Percentiles rank a stretch among this genome's conserved stretches.
Conservation (phyloP, 2,888 invertebrate genomes). For the Drosophila peninsularis region DNA sequence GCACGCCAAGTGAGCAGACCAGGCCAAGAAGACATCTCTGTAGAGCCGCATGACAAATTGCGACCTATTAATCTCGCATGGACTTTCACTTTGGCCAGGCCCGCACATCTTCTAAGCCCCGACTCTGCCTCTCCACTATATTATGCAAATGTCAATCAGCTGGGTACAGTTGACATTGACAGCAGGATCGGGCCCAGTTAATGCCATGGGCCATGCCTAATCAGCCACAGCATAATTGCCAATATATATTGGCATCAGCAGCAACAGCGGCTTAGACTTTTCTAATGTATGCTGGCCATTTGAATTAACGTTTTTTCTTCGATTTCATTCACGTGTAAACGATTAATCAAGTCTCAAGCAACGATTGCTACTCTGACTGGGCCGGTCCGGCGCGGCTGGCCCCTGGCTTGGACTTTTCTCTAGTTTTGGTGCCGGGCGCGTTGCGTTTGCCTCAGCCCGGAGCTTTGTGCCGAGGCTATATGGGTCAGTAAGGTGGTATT, state of each 20-base stretch:
- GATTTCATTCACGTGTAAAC: conserved; percentile 74
- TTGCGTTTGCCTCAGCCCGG: conserved; percentile 47
- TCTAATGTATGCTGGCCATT: conserved; percentile 55
- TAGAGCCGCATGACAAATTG: conserved; percentile 70
- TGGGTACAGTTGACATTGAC: conserved; percentile 62
- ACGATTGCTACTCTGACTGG: conserved; percentile 32
- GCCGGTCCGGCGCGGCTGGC: conserved; percentile 32
- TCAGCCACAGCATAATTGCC: conserved; percentile 65
- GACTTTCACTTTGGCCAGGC: conserved; percentile 69
- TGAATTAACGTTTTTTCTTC: conserved; percentile 53
- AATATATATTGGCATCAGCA: conserved; percentile 54
- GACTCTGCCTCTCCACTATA: conserved; percentile 23
- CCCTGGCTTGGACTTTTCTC: conserved; percentile 27
- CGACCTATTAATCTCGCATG: conserved; percentile 73
- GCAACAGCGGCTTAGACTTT: conserved; percentile 24
- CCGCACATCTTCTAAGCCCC: conserved; percentile 27
- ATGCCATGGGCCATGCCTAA: conserved; percentile 44
- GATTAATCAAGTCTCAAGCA: conserved; percentile 71
- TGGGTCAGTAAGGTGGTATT: conserved; percentile 76
- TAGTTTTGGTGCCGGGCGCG: conserved; percentile 16
- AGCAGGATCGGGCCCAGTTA: conserved; percentile 48
- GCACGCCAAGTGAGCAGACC: conserved; percentile 50
- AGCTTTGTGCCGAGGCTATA: conserved; percentile 53
- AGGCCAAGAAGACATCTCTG: conserved; percentile 36
- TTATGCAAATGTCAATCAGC: conserved; percentile 74